Evolutionary conservation across 2,113 vertebrate genomes (phyloP).

Genomic region (Cryptomyrus ogoouensis): DNA sequence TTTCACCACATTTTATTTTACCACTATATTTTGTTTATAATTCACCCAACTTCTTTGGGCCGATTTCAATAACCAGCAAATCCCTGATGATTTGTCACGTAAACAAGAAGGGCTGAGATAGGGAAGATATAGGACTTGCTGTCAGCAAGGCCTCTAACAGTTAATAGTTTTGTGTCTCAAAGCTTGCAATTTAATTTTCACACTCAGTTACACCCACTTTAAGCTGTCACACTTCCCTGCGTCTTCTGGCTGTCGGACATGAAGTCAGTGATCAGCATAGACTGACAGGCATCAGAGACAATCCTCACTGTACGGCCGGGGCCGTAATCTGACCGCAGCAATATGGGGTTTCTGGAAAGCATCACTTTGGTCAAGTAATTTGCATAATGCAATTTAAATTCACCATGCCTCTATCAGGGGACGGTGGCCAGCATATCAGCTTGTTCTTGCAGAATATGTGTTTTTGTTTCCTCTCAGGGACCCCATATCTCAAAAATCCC

Average conservation of each 20-base stretch:
- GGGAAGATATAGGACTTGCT: neutral
- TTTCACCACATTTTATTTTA: neutral
- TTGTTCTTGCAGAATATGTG: neutral
- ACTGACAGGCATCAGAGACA: neutral
- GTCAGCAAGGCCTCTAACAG: neutral
- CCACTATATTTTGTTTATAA: neutral
- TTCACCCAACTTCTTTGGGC: neutral
- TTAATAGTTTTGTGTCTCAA: neutral
- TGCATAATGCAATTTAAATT: neutral
- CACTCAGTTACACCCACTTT: neutral
- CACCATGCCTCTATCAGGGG: neutral
- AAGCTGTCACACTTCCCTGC: neutral
- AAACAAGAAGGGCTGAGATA: neutral
- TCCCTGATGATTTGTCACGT: neutral
- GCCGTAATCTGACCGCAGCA: neutral
- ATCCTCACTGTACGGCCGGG: neutral
- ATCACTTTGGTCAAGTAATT: neutral
- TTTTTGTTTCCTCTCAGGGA: neutral
- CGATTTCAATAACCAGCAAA: neutral
- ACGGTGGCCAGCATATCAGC: neutral
- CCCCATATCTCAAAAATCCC: neutral
- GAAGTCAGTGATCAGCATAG: neutral
- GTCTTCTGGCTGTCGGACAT: neutral
- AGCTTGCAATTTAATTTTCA: neutral
- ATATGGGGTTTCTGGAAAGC: neutral